Evolutionary conservation across 2,888 invertebrate species (phyloP).

Genomic region (Geotrupes spiniger): DNA sequence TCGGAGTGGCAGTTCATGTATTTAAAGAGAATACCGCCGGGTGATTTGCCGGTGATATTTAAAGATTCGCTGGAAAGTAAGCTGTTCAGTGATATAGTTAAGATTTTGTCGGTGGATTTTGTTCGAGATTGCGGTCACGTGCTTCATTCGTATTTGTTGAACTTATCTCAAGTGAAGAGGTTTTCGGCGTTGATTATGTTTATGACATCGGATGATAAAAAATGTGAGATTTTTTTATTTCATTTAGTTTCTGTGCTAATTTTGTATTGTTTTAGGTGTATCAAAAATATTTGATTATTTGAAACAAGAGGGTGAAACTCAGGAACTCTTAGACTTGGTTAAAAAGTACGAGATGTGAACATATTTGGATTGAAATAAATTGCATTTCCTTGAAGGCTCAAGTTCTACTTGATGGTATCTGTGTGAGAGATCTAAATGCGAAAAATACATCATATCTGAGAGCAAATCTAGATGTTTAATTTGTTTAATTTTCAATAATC

Average conservation of each 20-base stretch:
- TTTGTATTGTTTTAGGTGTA: neutral
- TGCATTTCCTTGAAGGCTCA: no score
- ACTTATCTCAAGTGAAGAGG: slow-evolving; percentile 59
- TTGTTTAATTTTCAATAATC: no score
- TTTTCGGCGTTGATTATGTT: slow-evolving; percentile 67
- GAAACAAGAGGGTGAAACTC: no score
- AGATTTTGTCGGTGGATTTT: slow-evolving; percentile 51
- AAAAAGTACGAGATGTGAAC: no score
- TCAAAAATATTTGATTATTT: neutral
- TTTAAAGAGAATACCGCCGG: slow-evolving; percentile 58
- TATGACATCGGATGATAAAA: slow-evolving; percentile 57
- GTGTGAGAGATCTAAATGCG: no score
- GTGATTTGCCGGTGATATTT: slow-evolving; percentile 61
- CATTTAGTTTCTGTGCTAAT: neutral
- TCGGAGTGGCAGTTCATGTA: slow-evolving; percentile 57
- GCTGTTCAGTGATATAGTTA: slow-evolving; percentile 60
- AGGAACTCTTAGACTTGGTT: no score
- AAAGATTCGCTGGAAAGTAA: slow-evolving; percentile 65
- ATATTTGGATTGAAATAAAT: no score
- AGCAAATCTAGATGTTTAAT: no score
- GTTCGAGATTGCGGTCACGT: slow-evolving; percentile 36
- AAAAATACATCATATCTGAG: no score
- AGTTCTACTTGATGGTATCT: no score
- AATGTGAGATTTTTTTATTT: slow-evolving; percentile 48
- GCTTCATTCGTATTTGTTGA: slow-evolving; percentile 54